Percentiles rank a stretch among this genome's conserved stretches.
phyloP scores from a whole-genome alignment of 2,113 vertebrate genomes.

The Fregata magnificens region DNA sequence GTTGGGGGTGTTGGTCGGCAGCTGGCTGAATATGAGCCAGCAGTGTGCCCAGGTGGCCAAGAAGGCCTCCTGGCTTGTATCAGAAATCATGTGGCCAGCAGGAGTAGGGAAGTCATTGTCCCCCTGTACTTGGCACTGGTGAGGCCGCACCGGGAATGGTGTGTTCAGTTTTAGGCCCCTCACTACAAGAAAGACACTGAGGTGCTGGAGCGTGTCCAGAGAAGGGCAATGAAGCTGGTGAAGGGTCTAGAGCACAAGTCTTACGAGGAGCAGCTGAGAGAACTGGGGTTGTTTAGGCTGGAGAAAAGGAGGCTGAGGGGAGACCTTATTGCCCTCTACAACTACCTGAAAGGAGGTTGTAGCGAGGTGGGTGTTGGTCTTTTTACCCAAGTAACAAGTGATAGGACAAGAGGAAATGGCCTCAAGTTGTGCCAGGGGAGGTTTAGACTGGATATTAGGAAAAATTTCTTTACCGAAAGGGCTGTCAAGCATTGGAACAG shows the following conservation, averaged over 20 bases:
- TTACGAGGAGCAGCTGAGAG: background rate
- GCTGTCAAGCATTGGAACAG: background rate
- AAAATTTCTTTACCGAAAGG: background rate
- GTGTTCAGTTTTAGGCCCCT: background rate
- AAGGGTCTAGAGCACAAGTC: background rate
- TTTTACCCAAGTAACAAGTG: background rate
- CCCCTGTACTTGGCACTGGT: background rate
- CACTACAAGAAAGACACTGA: background rate
- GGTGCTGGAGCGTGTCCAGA: background rate
- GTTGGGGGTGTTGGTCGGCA: background rate
- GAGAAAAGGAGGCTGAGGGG: background rate
- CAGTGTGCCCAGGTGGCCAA: background rate
- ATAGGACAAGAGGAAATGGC: background rate
- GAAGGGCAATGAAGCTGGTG: background rate
- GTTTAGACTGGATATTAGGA: background rate
- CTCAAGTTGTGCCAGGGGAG: background rate
- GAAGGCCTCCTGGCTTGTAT: background rate
- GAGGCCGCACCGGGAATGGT: accelerated
- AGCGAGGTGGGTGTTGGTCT: background rate
- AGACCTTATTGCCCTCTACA: background rate
- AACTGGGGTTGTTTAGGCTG: background rate
- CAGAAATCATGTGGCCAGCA: background rate
- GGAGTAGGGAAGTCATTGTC: background rate
- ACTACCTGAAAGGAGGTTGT: background rate
- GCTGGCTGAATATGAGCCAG: background rate